phyloP scores from a whole-genome alignment of 2,113 vertebrate genomes.

The Monarcha castaneiventris region DNA sequence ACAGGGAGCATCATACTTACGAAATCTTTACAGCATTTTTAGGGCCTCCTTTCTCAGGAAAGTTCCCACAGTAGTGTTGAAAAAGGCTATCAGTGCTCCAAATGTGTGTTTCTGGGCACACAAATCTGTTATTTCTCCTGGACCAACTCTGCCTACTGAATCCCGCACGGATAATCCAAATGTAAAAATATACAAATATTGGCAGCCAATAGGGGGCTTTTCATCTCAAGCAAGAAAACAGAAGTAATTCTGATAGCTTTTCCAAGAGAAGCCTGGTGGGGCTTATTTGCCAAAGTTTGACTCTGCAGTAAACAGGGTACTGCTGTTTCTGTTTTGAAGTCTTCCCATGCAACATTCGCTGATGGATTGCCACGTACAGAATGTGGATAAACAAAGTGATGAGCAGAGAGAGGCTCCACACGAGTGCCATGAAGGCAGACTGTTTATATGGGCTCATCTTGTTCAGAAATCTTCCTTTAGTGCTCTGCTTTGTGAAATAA shows the following conservation, averaged over 20 bases:
- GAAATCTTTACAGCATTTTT: neutral
- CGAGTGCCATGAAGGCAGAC: constrained; percentile 2
- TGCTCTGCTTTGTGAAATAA: constrained; percentile 11
- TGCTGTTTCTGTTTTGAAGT: constrained; percentile 58
- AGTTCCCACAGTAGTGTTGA: constrained; percentile 17
- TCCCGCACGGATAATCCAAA: constrained; percentile 27
- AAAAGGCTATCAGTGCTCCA: constrained; percentile 50
- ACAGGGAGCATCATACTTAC: neutral
- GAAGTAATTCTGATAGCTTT: constrained; percentile 62
- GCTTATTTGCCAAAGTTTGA: constrained; percentile 62
- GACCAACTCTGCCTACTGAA: constrained; percentile 31
- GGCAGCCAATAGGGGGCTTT: constrained; percentile 58
- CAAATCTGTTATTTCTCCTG: constrained; percentile 62
- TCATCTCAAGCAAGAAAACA: constrained; percentile 49
- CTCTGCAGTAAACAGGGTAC: constrained; percentile 52
- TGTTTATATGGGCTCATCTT: neutral
- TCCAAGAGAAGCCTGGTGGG: constrained; percentile 55
- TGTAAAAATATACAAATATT: constrained; percentile 57
- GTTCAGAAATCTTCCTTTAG: neutral
- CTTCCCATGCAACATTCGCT: constrained; percentile 15
- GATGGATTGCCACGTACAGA: constrained; percentile 42
- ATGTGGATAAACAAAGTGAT: constrained; percentile 35
- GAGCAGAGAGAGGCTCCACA: constrained; percentile 39
- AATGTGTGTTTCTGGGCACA: constrained; percentile 48
- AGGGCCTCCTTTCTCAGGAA: neutral